Evolutionary conservation across 2,888 invertebrate species (phyloP).

Genomic region (Cataglyphis cursor): DNA sequence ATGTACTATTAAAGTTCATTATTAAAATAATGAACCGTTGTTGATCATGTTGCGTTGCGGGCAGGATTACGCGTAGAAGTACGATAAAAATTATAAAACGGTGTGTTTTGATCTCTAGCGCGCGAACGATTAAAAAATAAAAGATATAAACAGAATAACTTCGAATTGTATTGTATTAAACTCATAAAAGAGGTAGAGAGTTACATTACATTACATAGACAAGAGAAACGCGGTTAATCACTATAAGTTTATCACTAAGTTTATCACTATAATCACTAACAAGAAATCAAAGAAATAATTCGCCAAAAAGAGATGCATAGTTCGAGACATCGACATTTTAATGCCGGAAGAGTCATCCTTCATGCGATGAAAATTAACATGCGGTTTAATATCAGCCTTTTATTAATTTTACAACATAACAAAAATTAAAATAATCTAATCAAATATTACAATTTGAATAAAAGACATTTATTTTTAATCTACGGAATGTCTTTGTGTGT

Average conservation of each 20-base stretch:
- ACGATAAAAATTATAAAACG: constrained; percentile 23
- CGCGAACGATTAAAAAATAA: constrained; percentile 67
- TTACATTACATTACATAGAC: constrained; percentile 38
- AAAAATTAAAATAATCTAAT: neutral
- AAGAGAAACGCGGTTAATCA: constrained; percentile 44
- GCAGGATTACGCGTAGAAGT: constrained; percentile 53
- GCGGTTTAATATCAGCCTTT: constrained; percentile 20
- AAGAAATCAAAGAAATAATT: constrained; percentile 31
- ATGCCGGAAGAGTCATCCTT: constrained; percentile 13
- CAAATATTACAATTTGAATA: constrained; percentile 9
- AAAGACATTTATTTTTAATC: constrained; percentile 1
- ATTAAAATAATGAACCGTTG: constrained; percentile 79
- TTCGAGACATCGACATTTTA: constrained; percentile 47
- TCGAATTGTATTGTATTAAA: constrained; percentile 41
- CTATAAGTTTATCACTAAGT: constrained; percentile 19
- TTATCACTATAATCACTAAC: constrained; percentile 18
- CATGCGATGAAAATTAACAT: constrained; percentile 36
- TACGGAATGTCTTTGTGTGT: constrained; percentile 9
- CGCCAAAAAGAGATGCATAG: constrained; percentile 13
- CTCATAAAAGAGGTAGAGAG: constrained; percentile 20
- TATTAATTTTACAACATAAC: constrained; percentile 19
- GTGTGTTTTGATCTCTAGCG: constrained; percentile 45
- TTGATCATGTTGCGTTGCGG: constrained; percentile 82
- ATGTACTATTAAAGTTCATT: constrained; percentile 78
- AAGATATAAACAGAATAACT: constrained; percentile 67